A percentile compares a stretch with the other conserved stretches of the same genome.
Evolutionary conservation across 2,888 invertebrate species (phyloP).

Genomic region (Papilio gigon): DNA sequence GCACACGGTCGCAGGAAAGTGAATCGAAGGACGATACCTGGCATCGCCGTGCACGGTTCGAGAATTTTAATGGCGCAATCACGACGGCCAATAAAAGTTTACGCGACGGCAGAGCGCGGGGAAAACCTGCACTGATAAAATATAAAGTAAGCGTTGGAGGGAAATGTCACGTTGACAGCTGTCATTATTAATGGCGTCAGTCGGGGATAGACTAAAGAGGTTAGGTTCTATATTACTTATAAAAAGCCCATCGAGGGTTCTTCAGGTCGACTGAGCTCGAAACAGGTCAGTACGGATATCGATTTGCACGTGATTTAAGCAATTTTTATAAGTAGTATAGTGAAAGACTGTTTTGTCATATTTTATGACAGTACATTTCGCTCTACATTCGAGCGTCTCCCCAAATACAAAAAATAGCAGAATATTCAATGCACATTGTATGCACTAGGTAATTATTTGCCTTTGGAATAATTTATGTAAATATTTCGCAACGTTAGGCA

Average conservation of each 20-base stretch:
- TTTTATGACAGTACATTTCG: not conserved
- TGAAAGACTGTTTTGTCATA: too few relatives aligned
- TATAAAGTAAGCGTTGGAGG: conserved; percentile 11
- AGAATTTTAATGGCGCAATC: conserved; percentile 53
- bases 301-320: too few relatives aligned
- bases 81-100: conserved; percentile 48
- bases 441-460: too few relatives aligned
- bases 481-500: not conserved
- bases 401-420: too few relatives aligned
- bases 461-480: too few relatives aligned
- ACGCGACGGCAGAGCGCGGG: conserved; percentile 43
- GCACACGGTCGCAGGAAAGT: conserved; percentile 41
- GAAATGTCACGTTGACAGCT: conserved; percentile 9
- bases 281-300: too few relatives aligned
- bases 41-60: conserved; percentile 44
- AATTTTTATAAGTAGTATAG: too few relatives aligned
- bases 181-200: not conserved
- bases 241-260: too few relatives aligned
- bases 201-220: not conserved
- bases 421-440: too few relatives aligned
- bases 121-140: conserved; percentile 47
- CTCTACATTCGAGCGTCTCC: too few relatives aligned
- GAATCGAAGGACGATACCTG: conserved; percentile 51
- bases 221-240: too few relatives aligned
- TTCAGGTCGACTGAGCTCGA: too few relatives aligned